These are phyloP conservation scores for Tympanuchus pallidicinctus DNA, from an alignment of 2,113 vertebrate species.

Conservation along the genomic window DNA sequence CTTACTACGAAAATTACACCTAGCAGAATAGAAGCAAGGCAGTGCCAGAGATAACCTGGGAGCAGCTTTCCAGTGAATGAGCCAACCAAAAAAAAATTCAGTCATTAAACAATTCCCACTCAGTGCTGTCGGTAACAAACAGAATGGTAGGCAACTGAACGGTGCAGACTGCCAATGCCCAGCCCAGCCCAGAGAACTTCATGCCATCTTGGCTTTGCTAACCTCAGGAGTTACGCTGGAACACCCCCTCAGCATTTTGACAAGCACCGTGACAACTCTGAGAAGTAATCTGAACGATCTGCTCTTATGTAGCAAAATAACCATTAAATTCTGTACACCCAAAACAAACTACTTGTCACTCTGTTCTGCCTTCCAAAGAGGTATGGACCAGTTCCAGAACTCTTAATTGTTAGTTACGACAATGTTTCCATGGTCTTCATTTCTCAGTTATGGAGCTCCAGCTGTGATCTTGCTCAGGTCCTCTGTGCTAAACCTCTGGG, in stretches of 20 bases:
- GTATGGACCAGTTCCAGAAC: background rate
- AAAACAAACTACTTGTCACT: background rate
- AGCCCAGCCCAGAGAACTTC: background rate
- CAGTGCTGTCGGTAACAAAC: background rate
- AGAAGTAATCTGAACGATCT: background rate
- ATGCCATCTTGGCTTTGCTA: background rate
- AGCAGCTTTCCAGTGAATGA: background rate
- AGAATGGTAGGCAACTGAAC: background rate
- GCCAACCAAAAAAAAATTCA: background rate
- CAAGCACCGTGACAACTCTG: background rate
- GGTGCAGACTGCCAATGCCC: background rate
- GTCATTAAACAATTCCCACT: background rate
- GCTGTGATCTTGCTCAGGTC: background rate
- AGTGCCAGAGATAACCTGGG: background rate
- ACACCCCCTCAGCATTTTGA: rapidly evolving
- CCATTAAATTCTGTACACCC: background rate
- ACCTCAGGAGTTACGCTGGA: background rate
- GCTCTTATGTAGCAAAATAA: background rate
- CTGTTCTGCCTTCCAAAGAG: background rate
- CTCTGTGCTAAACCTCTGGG: background rate
- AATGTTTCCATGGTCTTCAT: background rate
- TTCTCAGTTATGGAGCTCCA: background rate
- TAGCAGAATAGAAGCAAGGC: background rate
- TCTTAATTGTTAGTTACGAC: background rate
- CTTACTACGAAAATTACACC: background rate